Conservation (phyloP, 2,888 invertebrate genomes). For the Sphecodes monilicornis region DNA sequence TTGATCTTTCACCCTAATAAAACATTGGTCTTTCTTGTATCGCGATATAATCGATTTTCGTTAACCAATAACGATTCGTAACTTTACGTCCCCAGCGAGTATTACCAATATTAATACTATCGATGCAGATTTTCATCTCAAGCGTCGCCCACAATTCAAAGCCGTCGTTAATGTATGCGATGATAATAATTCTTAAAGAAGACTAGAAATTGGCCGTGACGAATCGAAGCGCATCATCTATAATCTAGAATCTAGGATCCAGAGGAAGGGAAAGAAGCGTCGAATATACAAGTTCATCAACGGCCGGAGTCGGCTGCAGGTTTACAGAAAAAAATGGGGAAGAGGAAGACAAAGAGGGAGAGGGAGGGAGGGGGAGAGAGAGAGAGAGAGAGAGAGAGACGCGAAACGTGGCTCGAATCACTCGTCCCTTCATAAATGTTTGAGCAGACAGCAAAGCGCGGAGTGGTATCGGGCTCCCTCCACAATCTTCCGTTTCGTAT, state of each 20-base stretch:
- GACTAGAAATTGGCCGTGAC: neutral
- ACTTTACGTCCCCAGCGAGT: neutral
- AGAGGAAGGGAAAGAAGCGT: neutral
- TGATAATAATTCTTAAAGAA: neutral
- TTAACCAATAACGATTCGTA: neutral
- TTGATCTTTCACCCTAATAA: neutral
- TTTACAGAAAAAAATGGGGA: neutral
- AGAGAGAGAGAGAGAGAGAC: neutral
- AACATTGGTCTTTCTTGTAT: no score
- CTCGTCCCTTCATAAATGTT: constrained; percentile 35
- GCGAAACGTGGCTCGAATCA: constrained; percentile 10
- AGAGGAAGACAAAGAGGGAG: neutral
- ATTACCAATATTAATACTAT: neutral
- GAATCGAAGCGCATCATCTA: neutral
- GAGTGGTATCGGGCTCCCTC: constrained; percentile 54
- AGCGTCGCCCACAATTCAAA: no score
- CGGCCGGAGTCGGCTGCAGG: neutral
- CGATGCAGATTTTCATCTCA: no score
- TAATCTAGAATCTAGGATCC: neutral
- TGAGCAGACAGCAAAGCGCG: constrained; percentile 18
- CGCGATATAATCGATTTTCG: neutral
- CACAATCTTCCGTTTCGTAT: constrained; percentile 61
- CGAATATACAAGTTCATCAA: neutral
- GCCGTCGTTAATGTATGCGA: neutral
- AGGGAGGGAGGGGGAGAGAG: neutral